Conservation (phyloP, 2,113 vertebrate species). For the Mus spicilegus region DNA sequence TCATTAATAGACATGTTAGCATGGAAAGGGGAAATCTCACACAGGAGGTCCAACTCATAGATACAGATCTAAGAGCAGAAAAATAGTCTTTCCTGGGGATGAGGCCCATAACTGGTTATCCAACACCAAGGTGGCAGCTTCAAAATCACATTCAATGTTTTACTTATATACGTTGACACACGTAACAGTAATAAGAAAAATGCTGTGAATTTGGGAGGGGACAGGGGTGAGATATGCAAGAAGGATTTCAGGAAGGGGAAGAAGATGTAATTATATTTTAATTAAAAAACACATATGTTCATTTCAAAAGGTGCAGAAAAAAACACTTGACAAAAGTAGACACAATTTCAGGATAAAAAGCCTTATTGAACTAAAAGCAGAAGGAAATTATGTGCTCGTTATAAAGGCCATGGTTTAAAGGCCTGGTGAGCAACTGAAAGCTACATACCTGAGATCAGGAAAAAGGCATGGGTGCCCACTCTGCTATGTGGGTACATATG, state of each 20-base stretch:
- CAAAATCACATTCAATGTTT: neutral
- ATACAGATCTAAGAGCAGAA: neutral
- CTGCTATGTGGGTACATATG: too few relatives aligned
- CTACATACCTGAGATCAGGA: neutral
- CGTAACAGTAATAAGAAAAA: neutral
- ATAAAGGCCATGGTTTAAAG: neutral
- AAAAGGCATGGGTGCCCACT: neutral
- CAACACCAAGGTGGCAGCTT: neutral
- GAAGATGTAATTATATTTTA: neutral
- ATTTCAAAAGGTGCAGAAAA: neutral
- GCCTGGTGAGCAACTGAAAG: neutral
- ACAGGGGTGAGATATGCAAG: too few relatives aligned
- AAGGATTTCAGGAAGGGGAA: neutral
- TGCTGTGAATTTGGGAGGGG: neutral
- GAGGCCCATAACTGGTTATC: neutral
- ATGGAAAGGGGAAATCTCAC: neutral
- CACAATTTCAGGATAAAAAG: neutral
- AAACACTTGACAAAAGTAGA: neutral
- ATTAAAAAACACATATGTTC: neutral
- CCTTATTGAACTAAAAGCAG: neutral
- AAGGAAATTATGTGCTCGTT: neutral
- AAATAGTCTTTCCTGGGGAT: neutral
- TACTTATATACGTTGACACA: neutral
- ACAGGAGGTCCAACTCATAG: neutral
- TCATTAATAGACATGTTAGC: neutral